Percentiles rank a stretch among this genome's conserved stretches.
phyloP scores from a whole-genome alignment of 2,888 invertebrate genomes.

The Tipula vernalis region DNA sequence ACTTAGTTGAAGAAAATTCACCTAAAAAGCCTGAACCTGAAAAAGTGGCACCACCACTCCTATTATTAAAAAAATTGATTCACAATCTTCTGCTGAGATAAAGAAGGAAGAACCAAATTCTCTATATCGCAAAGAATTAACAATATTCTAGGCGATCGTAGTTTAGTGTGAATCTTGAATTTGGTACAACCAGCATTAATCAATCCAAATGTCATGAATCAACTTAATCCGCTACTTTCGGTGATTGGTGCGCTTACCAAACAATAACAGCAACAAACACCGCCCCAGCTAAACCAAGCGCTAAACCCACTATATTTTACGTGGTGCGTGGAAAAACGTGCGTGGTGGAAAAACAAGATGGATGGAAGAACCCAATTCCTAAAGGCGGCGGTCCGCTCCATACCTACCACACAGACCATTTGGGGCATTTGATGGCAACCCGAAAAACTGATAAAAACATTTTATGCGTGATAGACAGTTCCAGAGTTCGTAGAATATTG shows the following conservation, averaged over 20 bases:
- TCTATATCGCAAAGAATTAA: conserved; percentile 50
- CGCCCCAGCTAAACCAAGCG: neutral
- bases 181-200: neutral
- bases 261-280: neutral
- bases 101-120: conserved; percentile 27
- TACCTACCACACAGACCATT: too few species aligned
- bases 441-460: too few species aligned
- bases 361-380: too few species aligned
- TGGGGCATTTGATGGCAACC: too few species aligned
- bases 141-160: conserved; percentile 48
- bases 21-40: neutral
- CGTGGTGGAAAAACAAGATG: too few species aligned
- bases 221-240: neutral
- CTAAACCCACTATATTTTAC: too few species aligned
- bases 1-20: conserved; percentile 14
- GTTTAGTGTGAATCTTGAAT: conserved; percentile 44
- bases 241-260: neutral
- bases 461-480: too few species aligned
- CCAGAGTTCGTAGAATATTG: too few species aligned
- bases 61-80: neutral
- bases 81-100: neutral
- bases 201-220: neutral
- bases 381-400: too few species aligned
- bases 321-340: too few species aligned
- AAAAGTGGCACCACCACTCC: neutral